These are phyloP conservation scores for Myotis lucifugus DNA, from an alignment of 2,113 vertebrate genomes.

Conservation along the genomic window DNA sequence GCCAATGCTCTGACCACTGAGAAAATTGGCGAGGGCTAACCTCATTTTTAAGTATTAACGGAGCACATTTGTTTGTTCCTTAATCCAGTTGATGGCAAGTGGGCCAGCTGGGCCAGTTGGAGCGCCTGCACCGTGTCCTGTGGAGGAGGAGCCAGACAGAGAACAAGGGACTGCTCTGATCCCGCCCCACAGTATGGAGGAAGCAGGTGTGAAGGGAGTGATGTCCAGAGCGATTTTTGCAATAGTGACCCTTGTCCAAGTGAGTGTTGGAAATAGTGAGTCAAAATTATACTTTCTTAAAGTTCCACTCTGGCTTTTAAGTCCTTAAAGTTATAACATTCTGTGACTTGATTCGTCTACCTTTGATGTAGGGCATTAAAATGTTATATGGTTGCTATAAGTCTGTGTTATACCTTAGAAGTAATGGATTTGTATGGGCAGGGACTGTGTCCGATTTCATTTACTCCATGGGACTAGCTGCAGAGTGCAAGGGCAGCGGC, in stretches of 20 bases:
- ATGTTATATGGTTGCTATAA: neutral
- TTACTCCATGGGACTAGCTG: neutral
- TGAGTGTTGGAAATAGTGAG: conserved; percentile 83
- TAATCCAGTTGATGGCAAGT: conserved; percentile 93
- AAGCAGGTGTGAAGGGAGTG: conserved; percentile 92
- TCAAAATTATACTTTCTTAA: conserved; percentile 3
- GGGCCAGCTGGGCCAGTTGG: conserved; percentile 94
- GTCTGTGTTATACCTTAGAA: neutral
- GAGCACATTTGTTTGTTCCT: conserved; percentile 22
- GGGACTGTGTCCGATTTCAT: neutral
- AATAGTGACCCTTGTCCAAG: conserved; percentile 95
- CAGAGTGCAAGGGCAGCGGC: neutral
- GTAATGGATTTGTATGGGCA: neutral
- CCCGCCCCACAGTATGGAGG: conserved; percentile 92
- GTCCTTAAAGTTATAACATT: neutral
- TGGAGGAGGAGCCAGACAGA: conserved; percentile 92
- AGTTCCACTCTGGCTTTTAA: neutral
- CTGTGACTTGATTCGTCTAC: neutral
- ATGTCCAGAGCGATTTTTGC: conserved; percentile 94
- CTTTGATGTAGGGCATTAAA: neutral
- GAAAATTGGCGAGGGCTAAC: neutral
- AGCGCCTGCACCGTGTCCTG: conserved; percentile 93
- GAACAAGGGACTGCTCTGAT: conserved; percentile 91
- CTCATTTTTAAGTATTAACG: neutral
- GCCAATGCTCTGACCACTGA: no score